phyloP scores from a whole-genome alignment of 2,888 invertebrate species.

The Stenurella melanura region DNA sequence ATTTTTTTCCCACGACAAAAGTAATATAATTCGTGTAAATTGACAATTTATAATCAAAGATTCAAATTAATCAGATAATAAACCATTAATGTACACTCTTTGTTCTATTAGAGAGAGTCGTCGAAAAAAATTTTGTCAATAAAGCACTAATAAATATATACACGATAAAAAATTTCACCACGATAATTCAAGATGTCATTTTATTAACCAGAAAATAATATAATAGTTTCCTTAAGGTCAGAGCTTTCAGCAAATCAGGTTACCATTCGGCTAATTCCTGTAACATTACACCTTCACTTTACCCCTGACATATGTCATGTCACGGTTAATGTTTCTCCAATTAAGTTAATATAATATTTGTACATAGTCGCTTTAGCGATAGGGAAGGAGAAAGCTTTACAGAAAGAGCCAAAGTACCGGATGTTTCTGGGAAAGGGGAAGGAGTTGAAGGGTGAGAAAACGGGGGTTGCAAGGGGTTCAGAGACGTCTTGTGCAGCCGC shows the following conservation, averaged over 20 bases:
- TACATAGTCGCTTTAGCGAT: constrained; percentile 23
- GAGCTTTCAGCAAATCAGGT: constrained; percentile 7
- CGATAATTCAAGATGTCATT: too few species aligned
- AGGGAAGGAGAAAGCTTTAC: constrained; percentile 21
- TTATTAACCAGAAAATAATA: not conserved
- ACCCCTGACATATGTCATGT: constrained; percentile 37
- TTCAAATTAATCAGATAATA: too few species aligned
- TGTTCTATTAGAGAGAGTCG: too few species aligned
- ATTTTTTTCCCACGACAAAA: too few species aligned
- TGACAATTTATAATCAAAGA: too few species aligned
- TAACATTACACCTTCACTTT: constrained; percentile 31
- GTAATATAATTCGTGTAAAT: too few species aligned
- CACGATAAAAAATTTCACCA: too few species aligned
- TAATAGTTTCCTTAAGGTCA: not conserved
- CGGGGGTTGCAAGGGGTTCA: constrained; percentile 55
- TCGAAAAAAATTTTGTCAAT: too few species aligned
- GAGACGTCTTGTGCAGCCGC: constrained; percentile 69
- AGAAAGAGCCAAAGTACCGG: constrained; percentile 24
- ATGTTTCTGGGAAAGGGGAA: constrained; percentile 23
- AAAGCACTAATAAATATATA: too few species aligned
- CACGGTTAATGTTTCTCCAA: constrained; percentile 32
- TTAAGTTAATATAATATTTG: constrained; percentile 41
- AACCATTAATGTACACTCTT: too few species aligned
- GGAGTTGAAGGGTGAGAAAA: constrained; percentile 56
- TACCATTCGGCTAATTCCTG: constrained; percentile 16